phyloP scores from a whole-genome alignment of 2,113 vertebrate genomes.

The Dinomys branickii region DNA sequence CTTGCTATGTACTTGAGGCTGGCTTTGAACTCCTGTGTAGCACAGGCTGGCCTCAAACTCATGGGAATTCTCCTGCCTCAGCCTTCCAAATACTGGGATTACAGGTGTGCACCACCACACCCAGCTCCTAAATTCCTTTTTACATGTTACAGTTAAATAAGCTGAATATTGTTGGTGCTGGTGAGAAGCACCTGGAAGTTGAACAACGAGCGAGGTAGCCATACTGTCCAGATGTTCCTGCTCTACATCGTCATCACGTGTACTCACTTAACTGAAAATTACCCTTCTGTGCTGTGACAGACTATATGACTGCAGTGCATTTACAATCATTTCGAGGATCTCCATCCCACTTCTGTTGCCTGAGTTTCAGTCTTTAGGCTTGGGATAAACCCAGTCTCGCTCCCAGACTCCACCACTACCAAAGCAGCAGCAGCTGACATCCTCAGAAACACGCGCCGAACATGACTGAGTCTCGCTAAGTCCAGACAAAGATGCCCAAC shows the following conservation, averaged over 20 bases:
- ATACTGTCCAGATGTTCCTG: not conserved
- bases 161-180: not conserved
- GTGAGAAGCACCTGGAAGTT: not conserved
- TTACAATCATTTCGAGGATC: not conserved
- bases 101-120: not conserved
- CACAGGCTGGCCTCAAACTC: not conserved
- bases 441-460: not conserved
- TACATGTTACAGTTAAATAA: not conserved
- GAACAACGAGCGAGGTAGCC: not conserved
- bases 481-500: not conserved
- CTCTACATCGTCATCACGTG: not conserved
- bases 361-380: not conserved
- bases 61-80: not conserved
- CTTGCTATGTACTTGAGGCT: not conserved
- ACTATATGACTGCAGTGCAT: not conserved
- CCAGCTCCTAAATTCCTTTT: not conserved
- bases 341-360: not conserved
- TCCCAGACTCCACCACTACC: not conserved
- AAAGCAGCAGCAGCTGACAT: not conserved
- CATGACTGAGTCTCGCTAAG: not conserved
- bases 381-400: not conserved
- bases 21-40: no score
- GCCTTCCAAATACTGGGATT: not conserved
- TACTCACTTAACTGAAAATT: not conserved
- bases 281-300: not conserved